Evolutionary conservation across 64 coral and sea anemone genomes (phyloP).

Genomic region (Exaiptasia diaphana): DNA sequence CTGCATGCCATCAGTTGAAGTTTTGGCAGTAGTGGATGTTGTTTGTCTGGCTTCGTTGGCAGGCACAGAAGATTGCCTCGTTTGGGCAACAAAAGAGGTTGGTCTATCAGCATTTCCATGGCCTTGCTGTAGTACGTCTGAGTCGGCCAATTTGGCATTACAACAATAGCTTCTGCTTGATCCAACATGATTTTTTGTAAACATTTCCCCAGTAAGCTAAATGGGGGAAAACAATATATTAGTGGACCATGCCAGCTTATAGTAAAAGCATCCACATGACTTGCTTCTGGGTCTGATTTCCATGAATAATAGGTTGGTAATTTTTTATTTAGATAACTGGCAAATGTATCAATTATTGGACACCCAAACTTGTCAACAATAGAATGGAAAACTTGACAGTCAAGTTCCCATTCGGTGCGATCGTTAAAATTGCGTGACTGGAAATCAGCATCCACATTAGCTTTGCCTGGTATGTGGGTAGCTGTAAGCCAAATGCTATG

Average conservation of each 20-base stretch:
- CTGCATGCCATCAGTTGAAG: slow-evolving; percentile 49
- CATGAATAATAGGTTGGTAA: slow-evolving; percentile 6
- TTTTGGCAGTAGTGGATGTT: slow-evolving; percentile 34
- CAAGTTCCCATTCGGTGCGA: slow-evolving; percentile 39
- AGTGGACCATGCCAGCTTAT: slow-evolving; percentile 38
- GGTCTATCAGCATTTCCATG: slow-evolving; percentile 50
- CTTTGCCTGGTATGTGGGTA: slow-evolving; percentile 18
- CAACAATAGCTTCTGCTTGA: slow-evolving; percentile 49
- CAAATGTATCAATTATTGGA: slow-evolving; percentile 49
- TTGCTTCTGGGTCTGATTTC: slow-evolving; percentile 29
- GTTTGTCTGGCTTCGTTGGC: slow-evolving; percentile 15
- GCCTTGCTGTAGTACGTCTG: slow-evolving; percentile 45
- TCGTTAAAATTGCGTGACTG: neutral
- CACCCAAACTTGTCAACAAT: slow-evolving; percentile 7
- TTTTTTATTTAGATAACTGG: slow-evolving; percentile 24
- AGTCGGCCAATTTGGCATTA: slow-evolving; percentile 46
- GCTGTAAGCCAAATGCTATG: slow-evolving; percentile 35
- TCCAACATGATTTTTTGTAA: slow-evolving; percentile 53
- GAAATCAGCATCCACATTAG: slow-evolving; percentile 28
- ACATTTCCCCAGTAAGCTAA: slow-evolving; percentile 31
- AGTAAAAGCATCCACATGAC: slow-evolving; percentile 50
- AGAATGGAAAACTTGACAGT: slow-evolving; percentile 5
- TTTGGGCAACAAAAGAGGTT: slow-evolving; percentile 41
- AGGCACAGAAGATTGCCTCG: slow-evolving; percentile 14
- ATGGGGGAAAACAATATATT: slow-evolving; percentile 63